Conservation (phyloP, 2,888 invertebrate genomes). For the Acanthosepion lycidas region DNA sequence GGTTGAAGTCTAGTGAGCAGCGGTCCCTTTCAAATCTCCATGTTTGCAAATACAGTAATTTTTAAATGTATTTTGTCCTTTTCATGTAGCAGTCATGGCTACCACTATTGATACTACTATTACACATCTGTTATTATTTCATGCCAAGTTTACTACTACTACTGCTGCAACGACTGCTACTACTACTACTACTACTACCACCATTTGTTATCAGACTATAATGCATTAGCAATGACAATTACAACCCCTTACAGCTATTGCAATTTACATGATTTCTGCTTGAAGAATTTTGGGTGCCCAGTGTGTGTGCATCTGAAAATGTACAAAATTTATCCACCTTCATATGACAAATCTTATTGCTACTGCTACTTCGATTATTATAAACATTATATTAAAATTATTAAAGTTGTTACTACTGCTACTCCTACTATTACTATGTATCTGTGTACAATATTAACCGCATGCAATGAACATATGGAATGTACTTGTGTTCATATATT, state of each 20-base stretch:
- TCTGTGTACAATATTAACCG: conserved; percentile 11
- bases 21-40: too few relatives aligned
- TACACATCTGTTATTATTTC: background rate
- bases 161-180: background rate
- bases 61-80: too few relatives aligned
- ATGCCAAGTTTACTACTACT: background rate
- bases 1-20: too few relatives aligned
- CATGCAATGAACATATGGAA: background rate
- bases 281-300: background rate
- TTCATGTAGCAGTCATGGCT: too few relatives aligned
- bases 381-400: background rate
- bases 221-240: background rate
- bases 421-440: conserved; percentile 18
- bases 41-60: too few relatives aligned
- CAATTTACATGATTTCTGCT: background rate
- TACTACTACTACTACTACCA: background rate
- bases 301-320: background rate
- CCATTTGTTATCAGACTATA: background rate
- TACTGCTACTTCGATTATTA: background rate
- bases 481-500: background rate
- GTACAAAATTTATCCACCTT: background rate
- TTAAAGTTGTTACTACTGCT: conserved; percentile 20
- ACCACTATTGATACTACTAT: background rate
- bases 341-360: background rate
- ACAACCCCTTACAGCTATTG: background rate